These are phyloP conservation scores for Hypolimnas misippus DNA, from an alignment of 2,888 invertebrate species.

Conservation along the genomic window DNA sequence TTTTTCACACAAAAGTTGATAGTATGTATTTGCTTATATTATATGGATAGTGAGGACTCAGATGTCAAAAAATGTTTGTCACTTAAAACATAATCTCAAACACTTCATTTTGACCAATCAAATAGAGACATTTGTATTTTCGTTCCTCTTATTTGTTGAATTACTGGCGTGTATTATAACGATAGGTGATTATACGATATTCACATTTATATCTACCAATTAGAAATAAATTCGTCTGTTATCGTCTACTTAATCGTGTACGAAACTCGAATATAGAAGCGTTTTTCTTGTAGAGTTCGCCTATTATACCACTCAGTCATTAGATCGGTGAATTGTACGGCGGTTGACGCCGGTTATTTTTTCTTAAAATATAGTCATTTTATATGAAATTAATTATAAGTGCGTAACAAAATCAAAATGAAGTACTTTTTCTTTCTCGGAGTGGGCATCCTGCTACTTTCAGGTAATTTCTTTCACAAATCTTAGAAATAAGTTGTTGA, in stretches of 20 bases:
- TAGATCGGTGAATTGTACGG: constrained; percentile 9
- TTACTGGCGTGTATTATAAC: constrained; percentile 56
- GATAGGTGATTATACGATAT: constrained; percentile 51
- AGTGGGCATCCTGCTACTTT: constrained; percentile 66
- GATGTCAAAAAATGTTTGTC: background rate
- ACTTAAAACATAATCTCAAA: background rate
- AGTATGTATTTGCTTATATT: too few relatives aligned
- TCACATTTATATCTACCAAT: constrained; percentile 36
- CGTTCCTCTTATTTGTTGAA: constrained; percentile 60
- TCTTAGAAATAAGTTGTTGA: background rate
- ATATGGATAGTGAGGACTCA: background rate
- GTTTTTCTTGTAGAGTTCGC: constrained; percentile 13
- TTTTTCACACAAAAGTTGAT: too few relatives aligned
- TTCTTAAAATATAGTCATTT: constrained; percentile 9
- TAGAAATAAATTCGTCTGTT: constrained; percentile 12
- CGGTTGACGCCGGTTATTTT: constrained; percentile 37
- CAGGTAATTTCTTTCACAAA: constrained; percentile 59
- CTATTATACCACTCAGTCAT: background rate
- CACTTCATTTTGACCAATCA: constrained; percentile 56
- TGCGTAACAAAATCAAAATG: constrained; percentile 50
- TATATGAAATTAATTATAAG: constrained; percentile 12
- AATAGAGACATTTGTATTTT: constrained; percentile 67
- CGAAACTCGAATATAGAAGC: constrained; percentile 25
- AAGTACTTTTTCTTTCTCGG: constrained; percentile 69
- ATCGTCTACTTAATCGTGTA: background rate